Evolutionary conservation across 2,888 invertebrate genomes (phyloP).

Genomic region (Hydroisotoma schaefferi): DNA sequence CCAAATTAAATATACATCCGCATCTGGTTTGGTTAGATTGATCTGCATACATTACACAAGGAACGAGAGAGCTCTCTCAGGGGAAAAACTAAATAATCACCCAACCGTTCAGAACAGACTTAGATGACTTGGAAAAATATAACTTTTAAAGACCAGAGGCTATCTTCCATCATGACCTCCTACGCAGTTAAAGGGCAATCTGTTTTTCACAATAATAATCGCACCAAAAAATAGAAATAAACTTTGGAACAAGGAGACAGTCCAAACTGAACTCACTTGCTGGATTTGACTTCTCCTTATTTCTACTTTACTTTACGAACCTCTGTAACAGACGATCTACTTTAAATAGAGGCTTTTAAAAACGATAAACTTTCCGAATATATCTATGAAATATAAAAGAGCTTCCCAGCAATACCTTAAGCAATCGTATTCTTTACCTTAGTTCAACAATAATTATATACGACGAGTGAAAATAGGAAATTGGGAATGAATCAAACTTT

Average conservation of each 20-base stretch:
- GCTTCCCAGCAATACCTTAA: background rate
- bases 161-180: conserved; percentile 28
- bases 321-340: background rate
- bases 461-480: too few species aligned
- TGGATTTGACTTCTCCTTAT: background rate
- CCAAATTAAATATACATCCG: conserved; percentile 5
- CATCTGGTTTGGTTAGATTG: too few species aligned
- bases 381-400: background rate
- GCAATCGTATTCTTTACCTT: too few species aligned
- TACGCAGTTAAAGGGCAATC: conserved; percentile 20
- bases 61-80: background rate
- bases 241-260: conserved; percentile 6
- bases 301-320: too few species aligned
- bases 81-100: conserved; percentile 1
- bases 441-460: too few species aligned
- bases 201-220: conserved; percentile 20
- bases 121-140: background rate
- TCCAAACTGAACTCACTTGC: background rate
- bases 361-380: too few species aligned
- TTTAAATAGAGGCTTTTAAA: background rate
- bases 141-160: conserved; percentile 14
- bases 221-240: conserved; percentile 12
- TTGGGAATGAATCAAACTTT: too few species aligned
- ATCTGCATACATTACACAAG: conserved; percentile 5
- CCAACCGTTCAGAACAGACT: background rate